These are phyloP conservation scores for Drosophila kikkawai DNA, from an alignment of 1,140 invertebrate species.

Conservation along the genomic window DNA sequence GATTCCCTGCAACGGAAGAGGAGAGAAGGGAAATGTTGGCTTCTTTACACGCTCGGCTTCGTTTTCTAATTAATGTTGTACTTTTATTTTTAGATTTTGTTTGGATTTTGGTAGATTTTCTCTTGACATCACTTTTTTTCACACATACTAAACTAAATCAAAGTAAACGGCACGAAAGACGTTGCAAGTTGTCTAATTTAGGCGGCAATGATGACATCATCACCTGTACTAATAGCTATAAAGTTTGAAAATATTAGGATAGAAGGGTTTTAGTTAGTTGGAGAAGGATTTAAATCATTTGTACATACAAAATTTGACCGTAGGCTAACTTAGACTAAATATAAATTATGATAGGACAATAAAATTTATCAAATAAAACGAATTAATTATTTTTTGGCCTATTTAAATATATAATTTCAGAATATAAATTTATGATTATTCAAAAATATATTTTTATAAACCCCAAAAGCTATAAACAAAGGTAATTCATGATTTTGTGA, in stretches of 20 bases:
- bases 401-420: background rate
- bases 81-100: conserved; percentile 32
- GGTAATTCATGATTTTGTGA: too few relatives aligned
- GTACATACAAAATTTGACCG: background rate
- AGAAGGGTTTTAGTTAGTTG: conserved; percentile 8
- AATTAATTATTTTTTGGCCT: background rate
- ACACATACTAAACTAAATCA: conserved; percentile 48
- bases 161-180: conserved; percentile 20
- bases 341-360: background rate
- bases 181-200: conserved; percentile 21
- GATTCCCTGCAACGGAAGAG: conserved; percentile 78
- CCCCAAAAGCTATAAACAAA: too few relatives aligned
- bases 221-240: conserved; percentile 24
- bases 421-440: background rate
- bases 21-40: conserved; percentile 77
- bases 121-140: conserved; percentile 33
- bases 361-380: background rate
- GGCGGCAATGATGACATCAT: conserved; percentile 26
- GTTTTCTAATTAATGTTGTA: conserved; percentile 39
- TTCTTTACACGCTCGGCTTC: conserved; percentile 66
- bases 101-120: conserved; percentile 20
- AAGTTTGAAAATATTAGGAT: conserved; percentile 14
- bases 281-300: background rate
- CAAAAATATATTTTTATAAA: background rate
- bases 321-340: background rate